Conservation (phyloP, 2,888 invertebrate genomes). For the Ormia ochracea region DNA sequence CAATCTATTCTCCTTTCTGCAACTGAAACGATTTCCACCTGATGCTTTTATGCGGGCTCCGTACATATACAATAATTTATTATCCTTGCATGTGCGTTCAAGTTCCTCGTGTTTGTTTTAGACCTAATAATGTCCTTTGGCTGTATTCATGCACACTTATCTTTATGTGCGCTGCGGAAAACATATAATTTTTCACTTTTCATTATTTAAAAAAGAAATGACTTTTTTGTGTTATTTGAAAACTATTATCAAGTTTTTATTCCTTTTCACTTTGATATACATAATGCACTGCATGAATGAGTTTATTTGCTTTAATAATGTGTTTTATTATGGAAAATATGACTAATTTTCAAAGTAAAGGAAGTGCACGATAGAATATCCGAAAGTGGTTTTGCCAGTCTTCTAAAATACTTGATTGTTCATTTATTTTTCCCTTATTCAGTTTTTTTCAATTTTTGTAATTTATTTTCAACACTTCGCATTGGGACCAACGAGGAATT, state of each 20-base stretch:
- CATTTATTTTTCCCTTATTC: not conserved
- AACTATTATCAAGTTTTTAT: slow-evolving; percentile 42
- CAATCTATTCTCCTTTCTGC: not conserved
- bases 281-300: slow-evolving; percentile 44
- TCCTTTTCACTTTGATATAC: not conserved
- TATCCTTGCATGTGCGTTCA: slow-evolving; percentile 51
- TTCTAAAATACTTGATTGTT: not conserved
- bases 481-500: not conserved
- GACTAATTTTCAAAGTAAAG: slow-evolving; percentile 1
- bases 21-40: slow-evolving; percentile 57
- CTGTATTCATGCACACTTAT: slow-evolving; percentile 8
- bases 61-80: slow-evolving; percentile 45
- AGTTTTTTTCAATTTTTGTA: not conserved
- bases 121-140: slow-evolving; percentile 25
- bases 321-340: slow-evolving; percentile 20
- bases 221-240: slow-evolving; percentile 24
- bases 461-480: not conserved
- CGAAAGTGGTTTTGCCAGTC: not conserved
- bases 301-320: slow-evolving; percentile 54
- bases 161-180: slow-evolving; percentile 14
- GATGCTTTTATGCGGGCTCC: slow-evolving; percentile 61
- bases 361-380: not conserved
- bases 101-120: slow-evolving; percentile 25
- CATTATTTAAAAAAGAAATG: slow-evolving; percentile 38
- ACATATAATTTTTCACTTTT: slow-evolving; percentile 60